Evolutionary conservation across 2,888 invertebrate genomes (phyloP), one percentile per base, ranked within the genome.

Genomic region (Eupithecia centaureata): DNA sequence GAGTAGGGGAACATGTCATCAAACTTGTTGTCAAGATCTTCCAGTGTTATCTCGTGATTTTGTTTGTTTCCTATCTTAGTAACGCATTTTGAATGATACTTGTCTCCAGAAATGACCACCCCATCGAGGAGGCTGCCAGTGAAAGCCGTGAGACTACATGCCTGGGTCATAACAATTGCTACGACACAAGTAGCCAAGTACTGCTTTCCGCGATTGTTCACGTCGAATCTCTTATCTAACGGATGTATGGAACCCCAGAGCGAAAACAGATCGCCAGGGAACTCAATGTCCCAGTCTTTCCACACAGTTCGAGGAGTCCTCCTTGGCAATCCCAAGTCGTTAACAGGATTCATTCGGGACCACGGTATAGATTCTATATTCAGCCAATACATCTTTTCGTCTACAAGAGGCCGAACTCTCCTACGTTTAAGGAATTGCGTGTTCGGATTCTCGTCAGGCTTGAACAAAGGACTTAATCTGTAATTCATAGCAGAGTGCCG

Each of bases 221-320:
- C 82, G 0, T 89, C 86, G 80, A 96, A 96, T 72, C 91, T 92
- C 0, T 82, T 77, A 38, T 95, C 95, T 62, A 91, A 84, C 3
- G 95, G 95, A 86, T 96, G 95, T 18, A 96, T 78, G 35, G 93
- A 94, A 0, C 96, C 96, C 94, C 95, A 95, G 1, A 96, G 84
- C 0, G 96, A 96, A 88, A 92, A 96, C 0, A 96, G 84, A 70
- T 95, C 95, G 1, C 95, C 94, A 2, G 94, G 94, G 73, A 95
- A 95, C 80, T 96, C 96, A 1, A 96, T 94, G 71, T 96, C 95
- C 94, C 95, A 96, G 62, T 95, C 91, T 77, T 95, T 95, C 95
- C 95, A 95, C 82, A 91, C 68, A 0, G 90, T 82, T 68, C 79
- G 83, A 2, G 90, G 88, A 22, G 84, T 87, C 57, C 82, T 84